Evolutionary conservation across 2,888 invertebrate species (phyloP).

Genomic region (Hermaeophaga mercurialis): DNA sequence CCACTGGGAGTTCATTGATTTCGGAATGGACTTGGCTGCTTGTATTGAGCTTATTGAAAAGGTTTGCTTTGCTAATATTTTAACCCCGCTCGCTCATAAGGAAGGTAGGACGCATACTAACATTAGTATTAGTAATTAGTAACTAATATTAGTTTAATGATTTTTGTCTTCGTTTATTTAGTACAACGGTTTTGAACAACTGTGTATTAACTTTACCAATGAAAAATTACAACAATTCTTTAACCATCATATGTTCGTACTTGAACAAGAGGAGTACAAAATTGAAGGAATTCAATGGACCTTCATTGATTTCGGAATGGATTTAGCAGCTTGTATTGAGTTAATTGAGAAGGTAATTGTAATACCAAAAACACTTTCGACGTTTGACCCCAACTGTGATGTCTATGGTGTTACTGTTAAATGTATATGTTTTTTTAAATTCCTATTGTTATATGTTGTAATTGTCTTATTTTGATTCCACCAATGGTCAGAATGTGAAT

Average conservation of each 20-base stretch:
- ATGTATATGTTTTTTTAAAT: background rate
- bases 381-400: no score
- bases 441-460: constrained; percentile 16
- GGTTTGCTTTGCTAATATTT: constrained; percentile 61
- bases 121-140: background rate
- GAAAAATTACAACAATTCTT: constrained; percentile 98
- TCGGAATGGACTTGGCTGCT: constrained; percentile 97
- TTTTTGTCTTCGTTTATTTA: constrained; percentile 56
- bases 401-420: no score
- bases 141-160: background rate
- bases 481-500: constrained; percentile 43
- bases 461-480: constrained; percentile 39
- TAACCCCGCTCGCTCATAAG: constrained; percentile 7
- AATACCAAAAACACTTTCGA: no score
- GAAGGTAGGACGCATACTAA: constrained; percentile 23
- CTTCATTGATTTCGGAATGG: constrained; percentile 98
- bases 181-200: constrained; percentile 96
- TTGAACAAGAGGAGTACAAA: constrained; percentile 97
- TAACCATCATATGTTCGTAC: constrained; percentile 98
- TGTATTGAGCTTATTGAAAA: constrained; percentile 99
- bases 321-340: constrained; percentile 94
- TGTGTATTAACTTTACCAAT: constrained; percentile 98
- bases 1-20: constrained; percentile 98
- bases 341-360: constrained; percentile 88
- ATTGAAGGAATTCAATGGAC: constrained; percentile 93